Base-by-base conservation (phyloP, 2,797 vertebrate species). In the Varecia variegata region DNA sequence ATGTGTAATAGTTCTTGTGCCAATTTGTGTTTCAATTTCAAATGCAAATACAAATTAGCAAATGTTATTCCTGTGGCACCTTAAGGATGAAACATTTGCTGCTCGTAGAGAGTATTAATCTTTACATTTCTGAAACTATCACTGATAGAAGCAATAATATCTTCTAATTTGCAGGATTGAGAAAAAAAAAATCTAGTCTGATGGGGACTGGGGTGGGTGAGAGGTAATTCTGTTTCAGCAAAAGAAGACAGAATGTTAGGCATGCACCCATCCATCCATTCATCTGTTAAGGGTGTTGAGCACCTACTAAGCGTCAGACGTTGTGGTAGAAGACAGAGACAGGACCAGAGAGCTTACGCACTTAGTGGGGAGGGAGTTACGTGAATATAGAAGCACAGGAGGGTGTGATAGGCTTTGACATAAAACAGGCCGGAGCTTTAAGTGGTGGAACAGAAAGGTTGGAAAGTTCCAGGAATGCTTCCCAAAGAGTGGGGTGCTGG, bases 1-100 rank as follows among this genome's bases (percentile, higher is more conserved):
- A 97, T 96, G 93, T 98, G 90, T 98, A 98, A 98, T 98, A 98
- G 97, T 97, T 98, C 97, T 98, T 97, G 95, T 98, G 98, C 95
- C 97, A 98, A 96, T 98, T 98, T 97, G 94, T 96, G 97, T 94
- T 98, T 97, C 97, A 98, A 98, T 98, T 98, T 98, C 92, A 96
- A 95, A 97, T 97, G 97, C 96, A 98, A 98, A 98, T 97, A 97
- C 94, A 97, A 98, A 97, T 98, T 96, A 98, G 96, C 93, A 98
- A 97, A 96, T 96, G 90, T 76, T 98, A 91, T 97, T 97, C 97
- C 91, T 97, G 95, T 79, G 94, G 71, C 96, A 97, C 76, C 94
- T 98, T 94, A 96, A 98, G 87, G 95, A 97, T 52, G 92, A 65
- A 95, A 40, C 95, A 90, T 96, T 74, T 13, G 91, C 93, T 11